Conservation (phyloP, 2,888 invertebrate genomes). For the Poecilobothrus nobilitatus region DNA sequence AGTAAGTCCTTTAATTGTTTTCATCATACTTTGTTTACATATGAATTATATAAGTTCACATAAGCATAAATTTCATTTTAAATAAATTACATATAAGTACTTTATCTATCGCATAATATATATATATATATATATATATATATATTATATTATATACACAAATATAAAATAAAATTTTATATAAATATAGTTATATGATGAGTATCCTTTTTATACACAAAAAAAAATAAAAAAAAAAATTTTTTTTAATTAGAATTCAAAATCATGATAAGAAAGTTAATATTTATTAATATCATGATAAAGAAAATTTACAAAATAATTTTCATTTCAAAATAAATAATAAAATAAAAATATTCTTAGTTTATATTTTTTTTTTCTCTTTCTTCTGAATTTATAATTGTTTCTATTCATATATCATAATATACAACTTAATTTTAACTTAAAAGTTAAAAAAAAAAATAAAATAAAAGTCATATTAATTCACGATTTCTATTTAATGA, state of each 20-base stretch:
- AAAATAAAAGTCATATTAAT: no score
- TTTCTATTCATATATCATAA: no score
- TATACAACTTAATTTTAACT: no score
- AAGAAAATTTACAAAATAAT: background rate
- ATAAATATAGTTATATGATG: no score
- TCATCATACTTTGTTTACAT: background rate
- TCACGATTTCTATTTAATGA: no score
- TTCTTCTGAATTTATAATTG: background rate
- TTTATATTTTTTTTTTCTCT: background rate
- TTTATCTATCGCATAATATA: no score
- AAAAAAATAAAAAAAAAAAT: background rate
- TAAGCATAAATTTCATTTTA: background rate
- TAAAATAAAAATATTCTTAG: no score
- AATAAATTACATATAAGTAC: background rate
- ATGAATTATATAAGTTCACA: constrained; percentile 6
- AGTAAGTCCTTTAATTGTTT: constrained; percentile 3
- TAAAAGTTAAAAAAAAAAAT: no score
- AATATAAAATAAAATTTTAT: background rate
- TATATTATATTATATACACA: background rate
- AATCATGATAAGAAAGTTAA: constrained; percentile 4
- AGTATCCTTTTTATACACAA: background rate
- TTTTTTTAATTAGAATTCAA: background rate
- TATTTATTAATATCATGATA: constrained; percentile 1
- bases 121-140: background rate
- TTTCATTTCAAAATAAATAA: background rate